Conservation (phyloP, 2,888 invertebrate genomes). For the Tridacna gigas region DNA sequence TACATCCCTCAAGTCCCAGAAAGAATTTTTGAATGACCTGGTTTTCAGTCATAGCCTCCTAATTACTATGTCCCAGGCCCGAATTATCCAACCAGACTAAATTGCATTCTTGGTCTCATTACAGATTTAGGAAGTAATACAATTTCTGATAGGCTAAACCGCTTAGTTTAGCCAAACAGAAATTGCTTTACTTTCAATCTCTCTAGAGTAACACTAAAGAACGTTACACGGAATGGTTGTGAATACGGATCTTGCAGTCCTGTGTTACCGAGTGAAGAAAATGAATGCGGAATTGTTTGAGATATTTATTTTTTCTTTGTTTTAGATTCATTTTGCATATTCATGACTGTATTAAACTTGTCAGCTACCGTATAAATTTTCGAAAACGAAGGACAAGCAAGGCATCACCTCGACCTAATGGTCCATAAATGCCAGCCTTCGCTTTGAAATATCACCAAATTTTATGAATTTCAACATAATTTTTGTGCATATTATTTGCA, state of each 20-base stretch:
- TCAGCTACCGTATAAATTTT: slow-evolving; percentile 6
- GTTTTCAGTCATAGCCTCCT: too few relatives aligned
- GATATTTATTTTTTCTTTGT: not conserved
- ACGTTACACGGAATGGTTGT: too few relatives aligned
- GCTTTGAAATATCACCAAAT: slow-evolving; percentile 13
- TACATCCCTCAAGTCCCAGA: too few relatives aligned
- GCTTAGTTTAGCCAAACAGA: too few relatives aligned
- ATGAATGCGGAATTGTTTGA: not conserved
- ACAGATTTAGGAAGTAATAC: too few relatives aligned
- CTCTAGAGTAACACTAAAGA: too few relatives aligned
- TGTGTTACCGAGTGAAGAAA: not conserved
- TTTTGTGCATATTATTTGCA: slow-evolving; percentile 23
- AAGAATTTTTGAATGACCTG: too few relatives aligned
- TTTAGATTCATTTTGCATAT: slow-evolving; percentile 12
- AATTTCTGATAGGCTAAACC: too few relatives aligned
- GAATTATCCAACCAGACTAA: too few relatives aligned
- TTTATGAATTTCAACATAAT: slow-evolving; percentile 15
- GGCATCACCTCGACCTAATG: not conserved
- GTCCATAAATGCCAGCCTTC: slow-evolving; percentile 21
- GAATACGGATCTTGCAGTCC: not conserved
- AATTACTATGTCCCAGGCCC: too few relatives aligned
- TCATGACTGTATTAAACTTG: slow-evolving; percentile 13
- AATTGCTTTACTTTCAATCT: too few relatives aligned
- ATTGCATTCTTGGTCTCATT: too few relatives aligned
- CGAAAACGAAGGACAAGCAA: slow-evolving; percentile 7